phyloP scores from a whole-genome alignment of 2,888 invertebrate genomes.

The Cerastoderma edule region DNA sequence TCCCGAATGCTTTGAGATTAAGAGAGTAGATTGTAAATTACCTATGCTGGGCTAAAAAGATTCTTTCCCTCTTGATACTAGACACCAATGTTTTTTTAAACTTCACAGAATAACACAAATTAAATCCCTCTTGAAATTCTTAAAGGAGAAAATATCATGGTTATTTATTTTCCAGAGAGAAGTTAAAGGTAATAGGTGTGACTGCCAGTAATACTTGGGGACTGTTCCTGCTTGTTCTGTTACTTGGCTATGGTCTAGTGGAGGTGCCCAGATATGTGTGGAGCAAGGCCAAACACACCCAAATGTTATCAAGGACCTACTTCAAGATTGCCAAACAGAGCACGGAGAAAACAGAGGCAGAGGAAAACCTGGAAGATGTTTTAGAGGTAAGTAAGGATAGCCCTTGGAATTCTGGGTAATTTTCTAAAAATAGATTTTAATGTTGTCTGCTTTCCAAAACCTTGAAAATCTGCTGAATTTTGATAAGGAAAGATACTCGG shows the following conservation, averaged over 20 bases:
- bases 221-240: slow-evolving; percentile 94
- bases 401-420: too few species aligned
- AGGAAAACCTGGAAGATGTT: slow-evolving; percentile 97
- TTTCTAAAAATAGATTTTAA: too few species aligned
- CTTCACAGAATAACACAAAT: too few species aligned
- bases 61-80: too few species aligned
- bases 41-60: too few species aligned
- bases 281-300: slow-evolving; percentile 94
- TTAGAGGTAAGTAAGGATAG: too few species aligned
- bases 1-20: too few species aligned
- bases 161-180: slow-evolving; percentile 86
- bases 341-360: slow-evolving; percentile 97
- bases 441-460: too few species aligned
- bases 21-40: too few species aligned
- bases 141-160: neutral
- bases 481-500: too few species aligned
- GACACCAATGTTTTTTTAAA: too few species aligned
- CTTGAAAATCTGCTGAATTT: too few species aligned
- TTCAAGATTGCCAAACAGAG: slow-evolving; percentile 97
- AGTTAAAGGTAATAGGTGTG: slow-evolving; percentile 97
- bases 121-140: neutral
- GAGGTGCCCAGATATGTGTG: slow-evolving; percentile 95
- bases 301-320: slow-evolving; percentile 93
- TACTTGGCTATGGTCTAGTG: slow-evolving; percentile 97
- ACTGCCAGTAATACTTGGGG: slow-evolving; percentile 99